These are phyloP conservation scores for Margaritifera margaritifera DNA, from an alignment of 2,888 invertebrate species.

Conservation along the genomic window DNA sequence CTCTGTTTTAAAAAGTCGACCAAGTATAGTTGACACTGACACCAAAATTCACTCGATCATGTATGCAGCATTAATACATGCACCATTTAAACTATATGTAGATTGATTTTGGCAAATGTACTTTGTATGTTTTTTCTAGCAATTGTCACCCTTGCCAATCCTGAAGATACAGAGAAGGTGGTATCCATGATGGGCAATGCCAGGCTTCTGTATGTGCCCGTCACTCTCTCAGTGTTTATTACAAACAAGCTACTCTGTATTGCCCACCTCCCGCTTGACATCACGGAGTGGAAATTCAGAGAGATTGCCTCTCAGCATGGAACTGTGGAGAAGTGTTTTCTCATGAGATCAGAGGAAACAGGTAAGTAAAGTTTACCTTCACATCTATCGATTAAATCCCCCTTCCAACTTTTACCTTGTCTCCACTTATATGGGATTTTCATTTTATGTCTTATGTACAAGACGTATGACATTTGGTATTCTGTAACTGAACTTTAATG, in stretches of 20 bases:
- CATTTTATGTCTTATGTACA: too few relatives aligned
- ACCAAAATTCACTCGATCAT: too few relatives aligned
- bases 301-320: conserved; percentile 74
- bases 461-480: too few relatives aligned
- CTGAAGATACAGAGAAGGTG: conserved; percentile 56
- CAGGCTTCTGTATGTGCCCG: conserved; percentile 53
- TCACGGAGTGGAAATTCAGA: conserved; percentile 74
- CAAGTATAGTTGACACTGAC: too few relatives aligned
- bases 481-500: too few relatives aligned
- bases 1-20: too few relatives aligned
- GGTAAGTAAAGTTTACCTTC: conserved; percentile 59
- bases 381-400: too few relatives aligned
- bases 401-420: too few relatives aligned
- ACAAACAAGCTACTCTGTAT: conserved; percentile 75
- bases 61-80: too few relatives aligned
- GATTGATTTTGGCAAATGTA: not conserved
- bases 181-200: conserved; percentile 50
- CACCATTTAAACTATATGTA: not conserved
- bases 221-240: conserved; percentile 73
- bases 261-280: conserved; percentile 74
- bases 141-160: conserved; percentile 59
- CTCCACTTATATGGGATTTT: too few relatives aligned
- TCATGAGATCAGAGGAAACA: conserved; percentile 74
- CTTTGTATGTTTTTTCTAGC: conserved; percentile 44
- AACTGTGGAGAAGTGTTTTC: conserved; percentile 74